A percentile compares a stretch with the other conserved stretches of the same genome.
phyloP scores from a whole-genome alignment of 1,140 invertebrate genomes.

The Psilanteris sp. region DNA sequence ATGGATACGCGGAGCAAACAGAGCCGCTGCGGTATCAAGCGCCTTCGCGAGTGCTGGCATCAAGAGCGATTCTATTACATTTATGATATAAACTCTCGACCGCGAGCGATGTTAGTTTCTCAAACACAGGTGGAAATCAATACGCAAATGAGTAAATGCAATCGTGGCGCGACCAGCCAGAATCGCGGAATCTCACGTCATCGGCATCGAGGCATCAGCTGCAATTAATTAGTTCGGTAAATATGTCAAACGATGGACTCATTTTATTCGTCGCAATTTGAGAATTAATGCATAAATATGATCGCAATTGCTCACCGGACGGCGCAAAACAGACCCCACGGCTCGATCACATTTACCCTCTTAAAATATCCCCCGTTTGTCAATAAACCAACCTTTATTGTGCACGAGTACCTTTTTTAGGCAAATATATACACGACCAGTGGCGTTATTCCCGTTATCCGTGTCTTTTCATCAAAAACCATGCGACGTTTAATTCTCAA shows the following conservation, averaged over 20 bases:
- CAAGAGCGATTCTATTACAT: no score
- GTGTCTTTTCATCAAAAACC: no score
- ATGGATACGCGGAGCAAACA: slow-evolving; percentile 21
- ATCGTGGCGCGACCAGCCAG: slow-evolving; percentile 27
- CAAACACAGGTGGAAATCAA: slow-evolving; percentile 37
- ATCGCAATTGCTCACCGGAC: slow-evolving; percentile 33
- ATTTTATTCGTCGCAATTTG: slow-evolving; percentile 42
- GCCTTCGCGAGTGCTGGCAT: slow-evolving; percentile 1
- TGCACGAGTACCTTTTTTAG: no score
- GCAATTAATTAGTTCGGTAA: slow-evolving; percentile 58
- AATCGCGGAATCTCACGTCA: slow-evolving; percentile 36
- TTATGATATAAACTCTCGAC: slow-evolving; percentile 14
- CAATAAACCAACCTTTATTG: slow-evolving; percentile 21
- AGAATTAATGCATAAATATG: slow-evolving; percentile 51
- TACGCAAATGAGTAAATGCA: slow-evolving; percentile 38
- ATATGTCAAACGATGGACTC: slow-evolving; percentile 24
- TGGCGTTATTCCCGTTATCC: not conserved
- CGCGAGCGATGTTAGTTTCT: slow-evolving; percentile 15
- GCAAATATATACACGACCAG: no score
- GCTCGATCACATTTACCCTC: slow-evolving; percentile 36
- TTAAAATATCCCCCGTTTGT: slow-evolving; percentile 30
- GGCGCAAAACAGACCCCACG: slow-evolving; percentile 23
- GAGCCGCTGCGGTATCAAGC: slow-evolving; percentile 24
- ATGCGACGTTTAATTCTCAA: no score
- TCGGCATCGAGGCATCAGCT: slow-evolving; percentile 37